phyloP scores from a whole-genome alignment of 2,113 vertebrate genomes.

The Caranx melampygus region DNA sequence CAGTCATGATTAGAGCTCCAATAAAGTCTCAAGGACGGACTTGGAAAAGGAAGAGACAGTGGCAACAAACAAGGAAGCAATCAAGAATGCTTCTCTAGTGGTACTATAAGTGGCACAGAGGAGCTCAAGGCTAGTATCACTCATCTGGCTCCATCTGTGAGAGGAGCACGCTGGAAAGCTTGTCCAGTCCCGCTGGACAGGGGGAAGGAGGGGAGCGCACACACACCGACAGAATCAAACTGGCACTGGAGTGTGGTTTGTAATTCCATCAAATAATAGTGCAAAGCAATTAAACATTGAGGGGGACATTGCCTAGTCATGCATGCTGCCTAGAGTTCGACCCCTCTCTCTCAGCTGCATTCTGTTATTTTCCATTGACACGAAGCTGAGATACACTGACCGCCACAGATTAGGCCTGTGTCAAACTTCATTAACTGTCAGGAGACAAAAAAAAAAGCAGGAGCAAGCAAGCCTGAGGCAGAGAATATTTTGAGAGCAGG shows the following conservation, averaged over 20 bases:
- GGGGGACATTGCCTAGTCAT: slow-evolving; percentile 70
- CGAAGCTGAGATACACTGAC: slow-evolving; percentile 40
- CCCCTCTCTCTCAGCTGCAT: slow-evolving; percentile 34
- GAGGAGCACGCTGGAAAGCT: slow-evolving; percentile 39
- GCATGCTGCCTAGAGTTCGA: slow-evolving; percentile 59
- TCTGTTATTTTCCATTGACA: slow-evolving; percentile 56
- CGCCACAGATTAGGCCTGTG: slow-evolving; percentile 21
- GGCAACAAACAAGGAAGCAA: not conserved
- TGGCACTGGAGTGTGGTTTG: slow-evolving; percentile 29
- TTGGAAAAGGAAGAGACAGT: not conserved
- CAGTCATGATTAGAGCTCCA: not conserved
- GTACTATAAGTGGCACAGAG: not conserved
- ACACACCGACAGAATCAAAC: slow-evolving; percentile 34
- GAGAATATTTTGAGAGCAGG: slow-evolving; percentile 14
- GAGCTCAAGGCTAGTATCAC: slow-evolving; percentile 2
- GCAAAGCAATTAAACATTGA: slow-evolving; percentile 69
- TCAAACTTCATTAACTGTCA: slow-evolving; percentile 48
- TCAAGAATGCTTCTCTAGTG: slow-evolving; percentile 7
- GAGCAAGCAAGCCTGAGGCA: not conserved
- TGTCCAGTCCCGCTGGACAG: slow-evolving; percentile 12
- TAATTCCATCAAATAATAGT: slow-evolving; percentile 59
- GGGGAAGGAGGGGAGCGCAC: not conserved
- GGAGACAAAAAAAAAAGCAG: not conserved
- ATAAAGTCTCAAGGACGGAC: not conserved
- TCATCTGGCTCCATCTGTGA: slow-evolving; percentile 44